Base-by-base conservation (phyloP, 2,888 invertebrate genomes). In the Sesamia inferens region DNA sequence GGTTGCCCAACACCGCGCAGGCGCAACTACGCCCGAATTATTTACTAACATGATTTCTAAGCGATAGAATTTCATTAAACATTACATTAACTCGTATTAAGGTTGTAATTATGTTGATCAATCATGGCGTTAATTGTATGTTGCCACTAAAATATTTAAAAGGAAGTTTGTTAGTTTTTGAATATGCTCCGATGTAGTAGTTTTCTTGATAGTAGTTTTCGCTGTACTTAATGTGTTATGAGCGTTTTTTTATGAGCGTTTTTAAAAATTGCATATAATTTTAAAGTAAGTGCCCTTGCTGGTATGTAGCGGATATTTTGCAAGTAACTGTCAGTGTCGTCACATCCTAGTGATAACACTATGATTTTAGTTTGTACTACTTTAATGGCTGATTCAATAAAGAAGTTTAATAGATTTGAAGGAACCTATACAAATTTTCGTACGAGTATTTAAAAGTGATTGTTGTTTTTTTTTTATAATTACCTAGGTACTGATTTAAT, bases 1-100 rank as follows among this genome's bases (percentile, higher is more conserved):
- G 81, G 86, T 89, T 88, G 85, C 85, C 74, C 59, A 85, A 89
- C 70, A 24, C 84, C 82, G 65, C 66, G 85, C 68, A 77, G 61
- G 65, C 63, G 85, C 68, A 78, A 66, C 59, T 5, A 57, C 54
- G 47, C 44, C 69, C 31, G 6, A 76, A 70, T 78, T 74, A 58
- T 61, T 75, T 63, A 71, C 31, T 11, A 57, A 68, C 61, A 48
- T 59, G 66, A 68, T 82, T 79, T 66, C 48, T 39, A 24, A 24
- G 54, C 48, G 22, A 71, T 71, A 14, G 39, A 71, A 68, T 79
- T 59, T 79, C 55, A 82, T 81, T 81, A 78, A 61, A 55, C 24
- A 64, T 65, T 74, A 68, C 61, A 66, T 71, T 69, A 24, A 68
- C 68, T 47, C 51, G 42, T 68, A 71, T 57, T 62, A 54, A 71